These are phyloP conservation scores for Platycheirus rosarum DNA, from an alignment of 2,888 invertebrate genomes.

Conservation along the genomic window DNA sequence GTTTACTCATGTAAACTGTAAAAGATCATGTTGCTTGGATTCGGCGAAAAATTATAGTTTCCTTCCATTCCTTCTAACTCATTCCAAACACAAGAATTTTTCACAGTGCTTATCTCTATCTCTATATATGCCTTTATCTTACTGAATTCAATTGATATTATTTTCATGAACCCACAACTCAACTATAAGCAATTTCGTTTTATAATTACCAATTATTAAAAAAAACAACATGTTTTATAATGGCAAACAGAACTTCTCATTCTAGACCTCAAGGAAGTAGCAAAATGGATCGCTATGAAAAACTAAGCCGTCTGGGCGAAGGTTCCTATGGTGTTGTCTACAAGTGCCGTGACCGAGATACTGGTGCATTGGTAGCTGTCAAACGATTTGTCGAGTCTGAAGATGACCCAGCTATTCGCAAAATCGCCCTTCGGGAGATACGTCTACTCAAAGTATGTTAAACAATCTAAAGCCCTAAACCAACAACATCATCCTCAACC, in stretches of 20 bases:
- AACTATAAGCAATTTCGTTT: too few relatives aligned
- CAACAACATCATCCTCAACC: background rate
- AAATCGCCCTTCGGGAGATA: constrained; percentile 97
- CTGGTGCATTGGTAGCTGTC: constrained; percentile 96
- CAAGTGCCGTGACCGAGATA: constrained; percentile 97
- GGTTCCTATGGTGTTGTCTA: constrained; percentile 90
- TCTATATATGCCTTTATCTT: too few relatives aligned
- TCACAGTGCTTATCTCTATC: too few relatives aligned
- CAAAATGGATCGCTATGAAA: constrained; percentile 97
- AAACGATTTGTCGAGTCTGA: constrained; percentile 99
- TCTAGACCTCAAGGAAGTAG: constrained; percentile 91
- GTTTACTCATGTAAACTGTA: too few relatives aligned
- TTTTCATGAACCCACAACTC: too few relatives aligned
- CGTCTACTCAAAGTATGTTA: constrained; percentile 92
- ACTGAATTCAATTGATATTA: too few relatives aligned
- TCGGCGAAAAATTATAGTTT: too few relatives aligned
- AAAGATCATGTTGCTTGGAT: too few relatives aligned
- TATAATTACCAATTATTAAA: too few relatives aligned
- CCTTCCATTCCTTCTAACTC: too few relatives aligned
- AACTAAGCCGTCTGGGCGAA: constrained; percentile 96
- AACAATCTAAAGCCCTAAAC: constrained; percentile 4
- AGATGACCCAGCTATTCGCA: constrained; percentile 97
- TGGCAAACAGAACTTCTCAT: constrained; percentile 61
- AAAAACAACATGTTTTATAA: background rate
- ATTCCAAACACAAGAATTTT: too few relatives aligned